Evolutionary conservation across 1,140 invertebrate genomes (phyloP).

Genomic region (Coptotermes formosanus): DNA sequence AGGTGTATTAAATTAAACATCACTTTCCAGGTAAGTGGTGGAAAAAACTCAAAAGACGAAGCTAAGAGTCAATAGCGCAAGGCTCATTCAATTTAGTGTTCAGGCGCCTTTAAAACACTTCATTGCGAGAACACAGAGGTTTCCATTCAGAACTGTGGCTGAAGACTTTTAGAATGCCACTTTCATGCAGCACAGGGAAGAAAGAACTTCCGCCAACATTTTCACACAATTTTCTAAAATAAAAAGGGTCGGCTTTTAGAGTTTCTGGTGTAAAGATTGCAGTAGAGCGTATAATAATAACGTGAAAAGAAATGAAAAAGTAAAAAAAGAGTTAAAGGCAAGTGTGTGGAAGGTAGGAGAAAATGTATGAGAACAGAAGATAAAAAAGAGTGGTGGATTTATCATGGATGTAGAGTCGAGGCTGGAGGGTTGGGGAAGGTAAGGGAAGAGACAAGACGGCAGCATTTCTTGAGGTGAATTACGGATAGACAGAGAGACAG

Average conservation of each 20-base stretch:
- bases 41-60: too few relatives aligned
- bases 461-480: not conserved
- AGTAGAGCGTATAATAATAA: not conserved
- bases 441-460: not conserved
- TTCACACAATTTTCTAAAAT: not conserved
- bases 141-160: not conserved
- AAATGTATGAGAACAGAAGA: not conserved
- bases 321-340: not conserved
- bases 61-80: not conserved
- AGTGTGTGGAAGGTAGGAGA: not conserved
- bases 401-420: not conserved
- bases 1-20: too few relatives aligned
- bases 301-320: not conserved
- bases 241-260: constrained; percentile 6
- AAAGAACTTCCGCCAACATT: constrained; percentile 1
- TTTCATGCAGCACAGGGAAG: not conserved
- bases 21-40: too few relatives aligned
- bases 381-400: not conserved
- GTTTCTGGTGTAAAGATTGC: not conserved
- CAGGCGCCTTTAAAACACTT: not conserved
- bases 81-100: not conserved
- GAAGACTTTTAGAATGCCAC: not conserved
- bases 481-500: not conserved
- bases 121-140: not conserved
- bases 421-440: not conserved